These are phyloP conservation scores for Synchiropus splendidus DNA, from an alignment of 2,113 vertebrate genomes.

Conservation along the genomic window DNA sequence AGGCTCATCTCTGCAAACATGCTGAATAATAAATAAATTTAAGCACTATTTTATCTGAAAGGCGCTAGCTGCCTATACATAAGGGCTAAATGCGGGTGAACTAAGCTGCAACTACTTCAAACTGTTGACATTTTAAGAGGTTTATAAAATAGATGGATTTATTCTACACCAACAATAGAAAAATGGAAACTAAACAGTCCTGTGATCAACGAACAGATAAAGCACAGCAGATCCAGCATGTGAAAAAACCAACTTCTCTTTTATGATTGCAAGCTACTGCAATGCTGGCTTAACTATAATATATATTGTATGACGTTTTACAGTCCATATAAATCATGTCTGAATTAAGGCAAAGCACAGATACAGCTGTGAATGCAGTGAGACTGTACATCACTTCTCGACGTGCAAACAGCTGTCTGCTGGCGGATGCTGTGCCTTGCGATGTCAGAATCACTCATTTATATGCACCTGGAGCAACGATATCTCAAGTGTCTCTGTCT, in stretches of 20 bases:
- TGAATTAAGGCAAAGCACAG: constrained; percentile 11
- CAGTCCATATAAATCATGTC: constrained; percentile 21
- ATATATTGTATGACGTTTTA: constrained; percentile 6
- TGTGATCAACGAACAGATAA: too few species aligned
- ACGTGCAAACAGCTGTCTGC: constrained; percentile 66
- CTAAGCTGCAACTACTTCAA: background rate
- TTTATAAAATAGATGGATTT: background rate
- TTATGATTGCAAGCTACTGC: too few species aligned
- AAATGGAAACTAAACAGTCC: too few species aligned
- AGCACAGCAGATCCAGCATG: too few species aligned
- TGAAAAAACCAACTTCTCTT: too few species aligned
- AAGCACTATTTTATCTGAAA: too few species aligned
- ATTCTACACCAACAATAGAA: too few species aligned
- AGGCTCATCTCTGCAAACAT: too few species aligned
- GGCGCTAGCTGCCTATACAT: too few species aligned
- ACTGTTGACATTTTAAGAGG: background rate
- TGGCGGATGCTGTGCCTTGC: constrained; percentile 52
- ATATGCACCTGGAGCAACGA: constrained; percentile 71
- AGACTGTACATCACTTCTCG: constrained; percentile 23
- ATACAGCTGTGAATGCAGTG: constrained; percentile 33
- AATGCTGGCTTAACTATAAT: background rate
- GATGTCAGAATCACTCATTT: constrained; percentile 69
- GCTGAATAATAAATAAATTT: too few species aligned
- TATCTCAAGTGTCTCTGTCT: constrained; percentile 65
- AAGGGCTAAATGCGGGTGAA: too few species aligned